phyloP scores from a whole-genome alignment of 2,888 invertebrate species.

The Metellina segmentata region DNA sequence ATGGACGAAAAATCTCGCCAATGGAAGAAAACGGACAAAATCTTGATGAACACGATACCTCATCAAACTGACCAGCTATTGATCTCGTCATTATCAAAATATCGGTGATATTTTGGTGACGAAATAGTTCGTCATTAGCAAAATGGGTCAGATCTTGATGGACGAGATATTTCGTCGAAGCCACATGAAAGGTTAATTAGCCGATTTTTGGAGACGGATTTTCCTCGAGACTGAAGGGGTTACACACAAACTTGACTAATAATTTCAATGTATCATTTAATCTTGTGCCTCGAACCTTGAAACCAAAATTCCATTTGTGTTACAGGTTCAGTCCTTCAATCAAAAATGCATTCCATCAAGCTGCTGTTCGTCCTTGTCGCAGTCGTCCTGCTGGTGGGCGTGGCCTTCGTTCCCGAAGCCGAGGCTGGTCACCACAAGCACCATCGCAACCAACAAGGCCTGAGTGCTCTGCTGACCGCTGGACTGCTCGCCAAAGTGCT shows the following conservation, averaged over 20 bases:
- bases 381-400: constrained; percentile 34
- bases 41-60: too few species aligned
- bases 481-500: constrained; percentile 64
- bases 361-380: constrained; percentile 36
- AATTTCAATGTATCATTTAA: neutral
- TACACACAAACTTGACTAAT: neutral
- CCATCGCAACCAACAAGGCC: neutral
- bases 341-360: constrained; percentile 51
- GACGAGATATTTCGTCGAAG: too few species aligned
- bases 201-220: too few species aligned
- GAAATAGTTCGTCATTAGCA: too few species aligned
- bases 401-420: constrained; percentile 51
- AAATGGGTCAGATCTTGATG: too few species aligned
- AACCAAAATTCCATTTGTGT: neutral
- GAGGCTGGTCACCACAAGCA: constrained; percentile 46
- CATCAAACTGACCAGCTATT: too few species aligned
- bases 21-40: too few species aligned
- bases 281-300: neutral
- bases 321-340: neutral
- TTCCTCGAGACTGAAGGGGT: neutral
- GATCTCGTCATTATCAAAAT: too few species aligned
- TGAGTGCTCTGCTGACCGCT: constrained; percentile 60
- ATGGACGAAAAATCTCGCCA: too few species aligned
- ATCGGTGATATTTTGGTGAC: too few species aligned
- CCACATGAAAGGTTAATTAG: too few species aligned